Base-by-base conservation (phyloP, 2,113 vertebrate species). In the Piprites chloris region DNA sequence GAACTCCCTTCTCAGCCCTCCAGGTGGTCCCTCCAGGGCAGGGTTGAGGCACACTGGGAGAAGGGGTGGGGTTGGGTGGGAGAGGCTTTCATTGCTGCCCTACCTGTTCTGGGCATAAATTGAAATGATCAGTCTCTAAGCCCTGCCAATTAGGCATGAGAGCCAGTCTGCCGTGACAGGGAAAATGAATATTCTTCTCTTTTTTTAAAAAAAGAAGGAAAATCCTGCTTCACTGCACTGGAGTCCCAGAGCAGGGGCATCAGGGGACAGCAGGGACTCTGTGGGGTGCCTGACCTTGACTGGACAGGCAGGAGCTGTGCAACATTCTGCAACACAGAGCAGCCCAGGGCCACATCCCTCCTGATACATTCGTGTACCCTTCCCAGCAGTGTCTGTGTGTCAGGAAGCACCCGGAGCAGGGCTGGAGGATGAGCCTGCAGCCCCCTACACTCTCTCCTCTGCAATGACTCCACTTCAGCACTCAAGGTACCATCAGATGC, bases 1-100 rank as follows among this genome's bases (percentile, higher is more conserved):
- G 71, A 92, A 95, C 91, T 95, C 96, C 96, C 97, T 94, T 65
- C 93, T 95, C 95, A 95, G 91, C 93, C 96, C 96, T 96, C 89
- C 96, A 95, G 93, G 95, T 97, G 97, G 96, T 93, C 96, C 95
- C 97, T 96, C 79, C 95, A 95, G 96, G 96, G 96, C 96, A 97
- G 95, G 95, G 93, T 42, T 97, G 95, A 91, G 96, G 91, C 94
- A 24, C 79, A 61, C 47, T 42, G 81, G 62, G 84, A 91, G 90
- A 86, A 96, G 90, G 95, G 91, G 95, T 87, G 95, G 91, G 93
- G 93, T 39, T 89, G 92, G 92, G 87, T 90, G 87, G 93, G 80
- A 86, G 86, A 97, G 65, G 87, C 80, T 93, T 89, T 91, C 94
- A 75, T 95, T 95, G 95, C 96, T 95, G 93, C 85, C 79, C 89